phyloP scores from a whole-genome alignment of 2,888 invertebrate genomes.

The Luffia ferchaultella region DNA sequence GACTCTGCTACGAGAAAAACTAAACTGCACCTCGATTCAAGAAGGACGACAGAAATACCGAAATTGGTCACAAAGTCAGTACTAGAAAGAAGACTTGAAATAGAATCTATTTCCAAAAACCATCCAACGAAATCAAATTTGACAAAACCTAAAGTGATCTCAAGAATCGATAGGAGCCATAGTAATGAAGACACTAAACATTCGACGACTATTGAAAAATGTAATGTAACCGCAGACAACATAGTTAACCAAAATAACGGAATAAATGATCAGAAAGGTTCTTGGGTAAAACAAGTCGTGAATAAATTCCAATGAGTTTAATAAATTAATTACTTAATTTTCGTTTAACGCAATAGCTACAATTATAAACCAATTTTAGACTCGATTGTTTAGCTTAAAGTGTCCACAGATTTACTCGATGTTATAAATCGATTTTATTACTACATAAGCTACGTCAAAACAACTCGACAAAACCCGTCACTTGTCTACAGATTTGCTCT shows the following conservation, averaged over 20 bases:
- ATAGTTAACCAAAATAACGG: slow-evolving; percentile 27
- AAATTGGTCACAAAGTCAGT: slow-evolving; percentile 50
- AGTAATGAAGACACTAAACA: slow-evolving; percentile 24
- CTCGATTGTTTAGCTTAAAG: too few relatives aligned
- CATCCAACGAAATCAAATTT: slow-evolving; percentile 29
- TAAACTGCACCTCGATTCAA: slow-evolving; percentile 21
- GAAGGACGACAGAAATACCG: slow-evolving; percentile 31
- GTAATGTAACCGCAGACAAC: slow-evolving; percentile 12
- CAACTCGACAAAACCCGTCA: too few relatives aligned
- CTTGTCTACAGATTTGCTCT: too few relatives aligned
- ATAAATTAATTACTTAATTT: too few relatives aligned
- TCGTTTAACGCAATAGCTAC: too few relatives aligned
- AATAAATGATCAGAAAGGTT: slow-evolving; percentile 25
- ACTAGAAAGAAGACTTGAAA: slow-evolving; percentile 51
- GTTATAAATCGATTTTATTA: too few relatives aligned
- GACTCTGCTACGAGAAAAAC: slow-evolving; percentile 51
- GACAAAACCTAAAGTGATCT: slow-evolving; percentile 41
- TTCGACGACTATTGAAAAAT: too few relatives aligned
- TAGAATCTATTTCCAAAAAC: slow-evolving; percentile 44
- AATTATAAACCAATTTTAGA: too few relatives aligned
- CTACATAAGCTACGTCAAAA: too few relatives aligned
- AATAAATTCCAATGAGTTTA: slow-evolving; percentile 71
- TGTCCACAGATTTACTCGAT: too few relatives aligned
- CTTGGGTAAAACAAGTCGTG: slow-evolving; percentile 79
- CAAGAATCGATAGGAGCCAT: slow-evolving; percentile 27